A percentile compares a stretch with the other conserved stretches of the same genome.
Evolutionary conservation across 2,888 invertebrate species (phyloP).

Genomic region (Hirtodrosophila trivittata): DNA sequence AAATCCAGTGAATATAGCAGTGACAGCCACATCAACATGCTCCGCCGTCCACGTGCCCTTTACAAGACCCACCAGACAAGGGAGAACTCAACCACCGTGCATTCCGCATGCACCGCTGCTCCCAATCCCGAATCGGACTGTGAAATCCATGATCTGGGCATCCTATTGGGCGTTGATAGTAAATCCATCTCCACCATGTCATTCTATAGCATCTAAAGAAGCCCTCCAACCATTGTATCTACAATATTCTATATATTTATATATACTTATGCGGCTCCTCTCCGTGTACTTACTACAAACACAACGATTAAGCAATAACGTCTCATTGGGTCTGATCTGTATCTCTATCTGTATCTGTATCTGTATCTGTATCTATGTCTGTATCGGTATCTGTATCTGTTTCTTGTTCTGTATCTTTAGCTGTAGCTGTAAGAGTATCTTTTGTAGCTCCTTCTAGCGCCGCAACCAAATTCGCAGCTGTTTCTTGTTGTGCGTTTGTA

Average conservation of each 20-base stretch:
- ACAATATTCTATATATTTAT: constrained; percentile 7
- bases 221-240: neutral
- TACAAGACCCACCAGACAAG: neutral
- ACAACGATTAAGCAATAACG: constrained; percentile 17
- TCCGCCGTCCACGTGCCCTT: constrained; percentile 8
- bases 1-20: fast-evolving
- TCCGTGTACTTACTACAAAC: constrained; percentile 4
- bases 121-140: neutral
- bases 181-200: neutral
- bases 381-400: constrained; percentile 8
- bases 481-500: constrained; percentile 14
- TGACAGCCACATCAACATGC: fast-evolving
- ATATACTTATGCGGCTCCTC: neutral
- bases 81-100: neutral
- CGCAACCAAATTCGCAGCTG: constrained; percentile 18
- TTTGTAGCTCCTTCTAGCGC: neutral
- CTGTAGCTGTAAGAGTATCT: constrained; percentile 1
- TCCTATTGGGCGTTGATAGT: neutral
- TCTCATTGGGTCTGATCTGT: constrained; percentile 7
- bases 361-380: constrained; percentile 2
- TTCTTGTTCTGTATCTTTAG: neutral
- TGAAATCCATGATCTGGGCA: neutral
- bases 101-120: too few relatives aligned
- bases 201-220: constrained; percentile 17
- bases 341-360: neutral